Evolutionary conservation across 2,113 vertebrate species (phyloP), one percentile per base, ranked within the genome.

Genomic region (Ictalurus furcatus): DNA sequence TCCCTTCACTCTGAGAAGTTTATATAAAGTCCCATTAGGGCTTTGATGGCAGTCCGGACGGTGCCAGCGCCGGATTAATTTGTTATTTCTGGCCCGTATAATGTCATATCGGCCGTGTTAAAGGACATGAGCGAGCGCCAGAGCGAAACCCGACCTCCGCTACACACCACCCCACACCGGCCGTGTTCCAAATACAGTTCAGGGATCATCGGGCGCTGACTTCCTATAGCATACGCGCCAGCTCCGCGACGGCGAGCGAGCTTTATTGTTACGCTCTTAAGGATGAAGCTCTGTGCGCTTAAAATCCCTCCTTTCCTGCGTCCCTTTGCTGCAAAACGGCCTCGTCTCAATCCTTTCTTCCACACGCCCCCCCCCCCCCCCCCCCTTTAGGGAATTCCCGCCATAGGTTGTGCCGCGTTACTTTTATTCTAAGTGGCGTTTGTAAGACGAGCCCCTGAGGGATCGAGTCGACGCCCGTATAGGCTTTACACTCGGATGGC

Each of bases 71-170:
- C 91, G 90, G 92, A 85, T 84, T 58, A 74, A 83, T 92, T 91
- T 94, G 93, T 94, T 93, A 93, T 93, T 93, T 90, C 90, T 91
- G 93, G 89, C 58, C 14, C 78, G 90, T 89, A 88, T 90, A 92
- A 94, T 93, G 94, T 93, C 92, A 92, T 93, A 80, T 48, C 85
- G 92, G 91, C 93, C 93, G 93, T 95, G 93, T 94, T 95, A 94
- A 95, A 94, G 93, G 93, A 61, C 90, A 90, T 89, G 90, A 65
- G 84, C 92, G 90, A 89, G 91, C 74, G 86, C 85, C 88, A 91
- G 89, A 85, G 88, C 91, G 92, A 90, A 91, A 93, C 93, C 88
- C 21, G 88, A 93, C 83, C 91, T 86, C 40, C 65, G 48, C 76
- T 85, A 9, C 89, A 73, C 79, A 34, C 52, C 30, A 17, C 21